Evolutionary conservation across 2,888 invertebrate species (phyloP).

Genomic region (Ethmia dodecea): DNA sequence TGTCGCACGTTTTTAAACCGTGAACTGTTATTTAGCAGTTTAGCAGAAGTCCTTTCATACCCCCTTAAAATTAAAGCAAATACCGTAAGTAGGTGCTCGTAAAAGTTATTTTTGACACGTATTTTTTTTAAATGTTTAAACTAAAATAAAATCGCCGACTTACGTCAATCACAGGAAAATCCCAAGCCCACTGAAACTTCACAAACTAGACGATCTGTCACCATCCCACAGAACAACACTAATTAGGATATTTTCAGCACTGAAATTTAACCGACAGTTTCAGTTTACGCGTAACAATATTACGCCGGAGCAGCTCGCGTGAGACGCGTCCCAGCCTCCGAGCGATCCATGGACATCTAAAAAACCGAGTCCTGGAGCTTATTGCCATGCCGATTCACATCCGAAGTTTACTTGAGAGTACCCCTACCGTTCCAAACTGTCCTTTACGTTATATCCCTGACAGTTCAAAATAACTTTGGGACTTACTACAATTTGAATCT

Average conservation of each 20-base stretch:
- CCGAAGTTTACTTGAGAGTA: slow-evolving; percentile 30
- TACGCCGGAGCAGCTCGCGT: slow-evolving; percentile 22
- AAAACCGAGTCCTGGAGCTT: slow-evolving; percentile 70
- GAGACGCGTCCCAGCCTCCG: slow-evolving; percentile 45
- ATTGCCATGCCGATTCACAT: slow-evolving; percentile 56
- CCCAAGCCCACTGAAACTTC: slow-evolving; percentile 26
- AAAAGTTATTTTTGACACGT: too few species aligned
- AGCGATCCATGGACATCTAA: slow-evolving; percentile 64
- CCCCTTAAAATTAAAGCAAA: too few species aligned
- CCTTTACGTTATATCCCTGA: rapidly evolving
- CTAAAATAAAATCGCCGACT: too few species aligned
- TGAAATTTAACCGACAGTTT: slow-evolving; percentile 23
- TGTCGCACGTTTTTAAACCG: too few species aligned
- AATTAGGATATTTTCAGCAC: slow-evolving; percentile 27
- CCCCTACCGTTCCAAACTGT: slow-evolving; percentile 22
- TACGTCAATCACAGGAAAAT: slow-evolving; percentile 26
- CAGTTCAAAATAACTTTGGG: slow-evolving; percentile 15
- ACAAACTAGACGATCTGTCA: slow-evolving; percentile 23
- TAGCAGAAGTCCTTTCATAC: too few species aligned
- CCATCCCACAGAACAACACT: slow-evolving; percentile 32
- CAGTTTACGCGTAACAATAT: slow-evolving; percentile 42
- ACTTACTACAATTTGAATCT: slow-evolving; percentile 25
- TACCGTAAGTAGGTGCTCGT: too few species aligned
- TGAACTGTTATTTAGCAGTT: too few species aligned
- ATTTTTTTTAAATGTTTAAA: too few species aligned